Percentiles rank a stretch among this genome's conserved stretches.
Evolutionary conservation across 2,888 invertebrate species (phyloP).

Genomic region (Synanthedon tipuliformis): DNA sequence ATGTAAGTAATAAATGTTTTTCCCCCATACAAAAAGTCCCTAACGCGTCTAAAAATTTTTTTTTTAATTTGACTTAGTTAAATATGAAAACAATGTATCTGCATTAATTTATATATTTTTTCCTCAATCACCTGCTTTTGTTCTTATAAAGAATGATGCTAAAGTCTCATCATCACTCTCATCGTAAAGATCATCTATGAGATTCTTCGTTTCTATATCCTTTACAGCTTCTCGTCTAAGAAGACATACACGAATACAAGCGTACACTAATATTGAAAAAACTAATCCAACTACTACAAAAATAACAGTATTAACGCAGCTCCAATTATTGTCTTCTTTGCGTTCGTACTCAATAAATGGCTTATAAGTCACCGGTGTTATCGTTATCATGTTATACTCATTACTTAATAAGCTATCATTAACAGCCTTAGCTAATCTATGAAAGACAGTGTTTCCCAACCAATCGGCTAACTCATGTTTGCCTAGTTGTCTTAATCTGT

Average conservation of each 20-base stretch:
- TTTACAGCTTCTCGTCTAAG: background rate
- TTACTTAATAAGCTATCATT: slow-evolving; percentile 29
- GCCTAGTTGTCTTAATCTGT: slow-evolving; percentile 70
- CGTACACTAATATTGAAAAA: background rate
- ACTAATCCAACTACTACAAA: slow-evolving; percentile 3
- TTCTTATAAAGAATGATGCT: background rate
- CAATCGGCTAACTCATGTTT: slow-evolving; percentile 71
- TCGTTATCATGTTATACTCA: slow-evolving; percentile 9
- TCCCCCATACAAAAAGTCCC: no score
- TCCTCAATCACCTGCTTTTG: background rate
- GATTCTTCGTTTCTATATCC: background rate
- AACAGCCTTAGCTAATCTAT: slow-evolving; percentile 62
- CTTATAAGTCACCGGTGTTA: background rate
- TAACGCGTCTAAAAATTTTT: no score
- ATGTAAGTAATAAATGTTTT: no score
- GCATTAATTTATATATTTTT: no score
- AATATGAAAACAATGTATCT: no score
- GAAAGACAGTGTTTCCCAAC: slow-evolving; percentile 70
- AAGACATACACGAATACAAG: background rate
- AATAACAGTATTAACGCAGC: slow-evolving; percentile 25
- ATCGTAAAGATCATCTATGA: background rate
- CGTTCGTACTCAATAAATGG: background rate
- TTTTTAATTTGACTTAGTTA: no score
- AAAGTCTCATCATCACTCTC: background rate
- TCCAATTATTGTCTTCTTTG: slow-evolving; percentile 19